Base-by-base conservation (phyloP, 1,140 invertebrate genomes). In the Caenorhabditis tropicalis region DNA sequence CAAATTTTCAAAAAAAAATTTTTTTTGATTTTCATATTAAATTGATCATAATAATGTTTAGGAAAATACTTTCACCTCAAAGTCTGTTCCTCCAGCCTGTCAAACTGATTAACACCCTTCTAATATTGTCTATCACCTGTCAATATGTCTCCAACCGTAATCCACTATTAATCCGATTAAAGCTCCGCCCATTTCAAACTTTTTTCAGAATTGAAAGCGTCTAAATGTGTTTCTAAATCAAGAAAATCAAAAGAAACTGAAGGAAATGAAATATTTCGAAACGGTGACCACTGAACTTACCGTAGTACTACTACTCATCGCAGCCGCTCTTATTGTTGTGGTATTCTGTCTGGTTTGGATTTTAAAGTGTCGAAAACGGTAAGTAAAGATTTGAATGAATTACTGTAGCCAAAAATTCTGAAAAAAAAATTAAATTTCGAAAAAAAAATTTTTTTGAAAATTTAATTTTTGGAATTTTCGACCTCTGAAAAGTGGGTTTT, bases 291-390 rank as follows among this genome's bases (percentile, higher is more conserved):
- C 12, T 19, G 65, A 74, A 10, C 36, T 74, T 1, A 19, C 65
- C 21, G 65, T 74, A 9, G 29, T 74, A 33, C 33, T 74, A 10
- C n/a, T 74, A 1, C 65, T 74, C 36, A 27, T 43, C 36, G 65
- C 65, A 2, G 65, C 65, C 36, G 65, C 65, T 2, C 36, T 74
- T 74, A 7, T 74, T 6, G 21, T 27, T 9, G 36, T 74, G n/a
- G 65, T 74, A 43, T 74, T 74, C 24, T 74, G 65, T 74, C 36
- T 74, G 4, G 33, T 74, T 24, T 74, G 65, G 65, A 74, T 74
- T 10, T 43, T 74, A 2, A 74, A 46, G 21, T 74, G 65, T 29
- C 12, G 65, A n/a, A 74, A 74, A 43, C 27, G 65, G 65, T 74
- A 36, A 33, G 27, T 7, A 10, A 24, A 19, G 19, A 33, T 56